Conservation (phyloP, 2,797 vertebrate species). For the Sciurus vulgaris region DNA sequence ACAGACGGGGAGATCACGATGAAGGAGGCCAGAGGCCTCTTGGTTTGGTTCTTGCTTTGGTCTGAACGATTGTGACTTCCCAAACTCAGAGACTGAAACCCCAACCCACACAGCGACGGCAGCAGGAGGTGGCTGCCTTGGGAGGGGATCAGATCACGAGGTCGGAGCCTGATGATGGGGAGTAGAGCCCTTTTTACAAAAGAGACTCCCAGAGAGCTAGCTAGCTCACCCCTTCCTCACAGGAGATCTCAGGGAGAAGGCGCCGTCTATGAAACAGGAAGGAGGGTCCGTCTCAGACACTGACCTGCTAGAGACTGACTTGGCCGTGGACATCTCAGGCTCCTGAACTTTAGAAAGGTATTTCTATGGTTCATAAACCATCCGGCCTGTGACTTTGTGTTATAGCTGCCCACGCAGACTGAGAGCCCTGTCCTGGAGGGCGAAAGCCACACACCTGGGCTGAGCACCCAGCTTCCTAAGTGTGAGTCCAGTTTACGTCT, state of each 20-base stretch:
- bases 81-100: neutral
- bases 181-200: neutral
- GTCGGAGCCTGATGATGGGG: neutral
- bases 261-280: neutral
- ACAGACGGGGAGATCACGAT: neutral
- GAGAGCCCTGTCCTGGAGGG: neutral
- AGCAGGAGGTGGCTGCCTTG: neutral
- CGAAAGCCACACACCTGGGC: neutral
- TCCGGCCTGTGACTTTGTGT: neutral
- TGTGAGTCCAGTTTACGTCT: neutral
- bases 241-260: neutral
- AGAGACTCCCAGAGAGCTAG: neutral
- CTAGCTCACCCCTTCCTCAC: neutral
- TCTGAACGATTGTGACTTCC: too few relatives aligned
- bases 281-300: neutral
- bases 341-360: neutral
- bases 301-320: neutral
- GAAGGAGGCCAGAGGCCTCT: neutral
- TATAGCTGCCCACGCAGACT: rapidly evolving
- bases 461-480: neutral
- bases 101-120: neutral
- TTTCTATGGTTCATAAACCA: neutral
- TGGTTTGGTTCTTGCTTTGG: neutral
- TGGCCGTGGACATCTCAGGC: neutral
- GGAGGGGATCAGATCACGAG: neutral